These are phyloP conservation scores for Carcharodon carcharias DNA, from an alignment of 2,797 vertebrate species.

Conservation along the genomic window DNA sequence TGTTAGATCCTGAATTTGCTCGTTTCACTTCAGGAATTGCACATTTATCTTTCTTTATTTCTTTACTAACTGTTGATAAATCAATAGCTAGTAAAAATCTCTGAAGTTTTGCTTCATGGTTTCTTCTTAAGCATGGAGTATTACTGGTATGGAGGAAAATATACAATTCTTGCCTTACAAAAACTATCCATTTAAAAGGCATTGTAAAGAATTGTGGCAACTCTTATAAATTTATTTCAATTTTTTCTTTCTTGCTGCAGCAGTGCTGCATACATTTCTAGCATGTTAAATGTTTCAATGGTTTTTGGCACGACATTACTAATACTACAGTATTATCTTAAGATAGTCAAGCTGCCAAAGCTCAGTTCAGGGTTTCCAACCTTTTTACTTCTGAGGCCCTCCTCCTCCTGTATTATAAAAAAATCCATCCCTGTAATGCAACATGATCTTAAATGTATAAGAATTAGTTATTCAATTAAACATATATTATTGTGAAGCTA, in stretches of 20 bases:
- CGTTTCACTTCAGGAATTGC: constrained; percentile 57
- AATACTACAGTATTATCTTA: neutral
- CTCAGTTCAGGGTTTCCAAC: neutral
- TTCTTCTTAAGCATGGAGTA: neutral
- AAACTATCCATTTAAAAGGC: neutral
- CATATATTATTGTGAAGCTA: too few relatives aligned
- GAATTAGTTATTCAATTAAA: too few relatives aligned
- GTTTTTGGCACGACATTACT: neutral
- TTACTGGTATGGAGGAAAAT: neutral
- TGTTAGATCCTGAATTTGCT: constrained; percentile 57
- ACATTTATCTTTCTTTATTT: neutral
- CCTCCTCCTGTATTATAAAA: neutral
- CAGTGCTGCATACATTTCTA: neutral
- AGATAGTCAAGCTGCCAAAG: neutral
- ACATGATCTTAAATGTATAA: neutral
- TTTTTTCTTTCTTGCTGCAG: neutral
- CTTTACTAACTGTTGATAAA: neutral
- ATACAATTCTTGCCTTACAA: neutral
- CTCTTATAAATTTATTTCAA: neutral
- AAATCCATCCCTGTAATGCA: neutral
- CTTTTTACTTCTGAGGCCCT: neutral
- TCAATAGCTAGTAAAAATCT: neutral
- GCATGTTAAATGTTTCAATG: neutral
- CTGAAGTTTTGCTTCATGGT: neutral
- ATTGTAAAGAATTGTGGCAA: neutral